phyloP scores from a whole-genome alignment of 2,113 vertebrate species.

The Engraulis encrasicolus region DNA sequence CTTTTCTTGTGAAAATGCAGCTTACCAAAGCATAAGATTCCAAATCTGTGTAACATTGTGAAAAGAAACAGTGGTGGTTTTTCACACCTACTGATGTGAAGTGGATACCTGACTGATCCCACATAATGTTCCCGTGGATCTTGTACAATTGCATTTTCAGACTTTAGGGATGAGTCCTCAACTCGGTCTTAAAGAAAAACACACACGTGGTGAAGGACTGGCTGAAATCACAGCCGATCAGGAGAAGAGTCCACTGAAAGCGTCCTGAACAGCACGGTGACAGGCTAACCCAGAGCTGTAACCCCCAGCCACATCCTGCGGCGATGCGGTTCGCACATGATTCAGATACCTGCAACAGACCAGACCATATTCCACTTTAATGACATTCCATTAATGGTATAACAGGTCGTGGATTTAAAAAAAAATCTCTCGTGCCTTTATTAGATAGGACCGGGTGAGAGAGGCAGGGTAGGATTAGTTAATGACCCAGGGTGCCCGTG shows the following conservation, averaged over 20 bases:
- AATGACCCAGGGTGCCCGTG: no score
- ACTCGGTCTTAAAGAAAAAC: no score
- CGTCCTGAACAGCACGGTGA: constrained; percentile 93
- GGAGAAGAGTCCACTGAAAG: constrained; percentile 90
- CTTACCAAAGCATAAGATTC: not conserved
- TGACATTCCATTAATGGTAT: no score
- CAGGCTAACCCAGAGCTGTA: constrained; percentile 91
- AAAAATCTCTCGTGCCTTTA: no score
- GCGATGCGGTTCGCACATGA: constrained; percentile 87
- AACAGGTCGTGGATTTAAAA: no score
- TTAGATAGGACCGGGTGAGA: no score
- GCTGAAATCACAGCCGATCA: constrained; percentile 38
- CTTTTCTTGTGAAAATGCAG: not conserved
- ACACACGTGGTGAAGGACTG: not conserved
- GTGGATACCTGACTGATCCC: not conserved
- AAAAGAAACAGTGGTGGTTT: not conserved
- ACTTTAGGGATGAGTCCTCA: constrained; percentile 14
- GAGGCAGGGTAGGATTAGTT: no score
- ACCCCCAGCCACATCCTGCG: constrained; percentile 93
- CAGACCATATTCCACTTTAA: constrained; percentile 45
- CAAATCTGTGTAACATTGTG: not conserved
- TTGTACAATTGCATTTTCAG: not conserved
- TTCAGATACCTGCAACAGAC: constrained; percentile 92
- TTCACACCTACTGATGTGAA: not conserved
- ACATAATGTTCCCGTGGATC: not conserved